phyloP scores from a whole-genome alignment of 2,888 invertebrate genomes.

The Tenodera sinensis region DNA sequence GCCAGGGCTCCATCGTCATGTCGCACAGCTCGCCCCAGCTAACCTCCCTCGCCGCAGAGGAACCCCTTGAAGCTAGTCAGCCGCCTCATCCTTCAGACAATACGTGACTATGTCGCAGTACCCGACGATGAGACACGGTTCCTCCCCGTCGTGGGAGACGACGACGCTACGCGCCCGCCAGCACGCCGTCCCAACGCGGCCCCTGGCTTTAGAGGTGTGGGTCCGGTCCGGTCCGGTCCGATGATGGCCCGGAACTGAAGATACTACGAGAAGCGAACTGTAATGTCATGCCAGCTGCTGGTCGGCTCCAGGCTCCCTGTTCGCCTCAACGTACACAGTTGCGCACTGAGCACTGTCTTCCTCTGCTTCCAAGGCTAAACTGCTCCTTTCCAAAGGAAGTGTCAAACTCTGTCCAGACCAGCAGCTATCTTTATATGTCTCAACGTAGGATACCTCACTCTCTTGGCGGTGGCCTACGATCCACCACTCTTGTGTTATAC shows the following conservation, averaged over 20 bases:
- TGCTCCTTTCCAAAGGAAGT: background rate
- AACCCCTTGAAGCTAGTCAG: background rate
- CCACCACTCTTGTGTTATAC: too few relatives aligned
- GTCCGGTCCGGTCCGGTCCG: background rate
- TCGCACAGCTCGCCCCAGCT: conserved; percentile 5
- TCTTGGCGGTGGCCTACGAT: too few relatives aligned
- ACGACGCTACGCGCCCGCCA: background rate
- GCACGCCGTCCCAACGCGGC: background rate
- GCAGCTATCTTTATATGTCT: too few relatives aligned
- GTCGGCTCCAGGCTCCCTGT: background rate
- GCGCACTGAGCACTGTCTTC: background rate
- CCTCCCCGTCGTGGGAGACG: background rate
- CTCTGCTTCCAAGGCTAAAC: background rate
- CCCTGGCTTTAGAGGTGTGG: background rate
- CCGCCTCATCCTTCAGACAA: background rate
- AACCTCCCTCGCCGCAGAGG: background rate
- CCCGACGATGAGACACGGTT: background rate
- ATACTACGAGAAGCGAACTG: background rate
- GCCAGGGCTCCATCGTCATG: background rate
- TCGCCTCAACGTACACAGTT: background rate
- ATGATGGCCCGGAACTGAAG: background rate
- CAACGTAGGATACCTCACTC: too few relatives aligned
- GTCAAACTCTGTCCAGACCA: too few relatives aligned
- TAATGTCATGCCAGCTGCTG: background rate
- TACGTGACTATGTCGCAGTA: background rate